Evolutionary conservation across 2,797 vertebrate genomes (phyloP).

Genomic region (Lacerta agilis): DNA sequence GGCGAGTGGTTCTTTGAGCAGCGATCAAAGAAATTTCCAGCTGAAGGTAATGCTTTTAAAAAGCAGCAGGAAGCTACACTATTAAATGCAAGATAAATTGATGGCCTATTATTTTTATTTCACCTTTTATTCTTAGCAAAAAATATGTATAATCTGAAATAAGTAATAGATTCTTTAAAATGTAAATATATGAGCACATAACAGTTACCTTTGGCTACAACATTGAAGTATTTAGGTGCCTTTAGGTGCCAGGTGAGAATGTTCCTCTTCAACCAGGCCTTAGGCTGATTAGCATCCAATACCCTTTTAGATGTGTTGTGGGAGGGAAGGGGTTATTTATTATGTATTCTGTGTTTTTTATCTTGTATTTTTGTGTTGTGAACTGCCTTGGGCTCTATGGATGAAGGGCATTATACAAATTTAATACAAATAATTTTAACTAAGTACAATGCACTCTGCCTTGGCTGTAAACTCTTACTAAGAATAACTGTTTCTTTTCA

Average conservation of each 20-base stretch:
- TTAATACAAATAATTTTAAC: neutral
- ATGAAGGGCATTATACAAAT: too few species aligned
- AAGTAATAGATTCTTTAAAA: neutral
- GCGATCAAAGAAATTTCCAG: slow-evolving; percentile 88
- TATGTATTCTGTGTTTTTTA: too few species aligned
- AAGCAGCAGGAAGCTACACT: neutral
- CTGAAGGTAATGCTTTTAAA: slow-evolving; percentile 79
- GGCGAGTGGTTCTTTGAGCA: slow-evolving; percentile 95
- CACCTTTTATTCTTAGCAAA: neutral
- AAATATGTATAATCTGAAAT: slow-evolving; percentile 8
- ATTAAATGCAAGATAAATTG: neutral
- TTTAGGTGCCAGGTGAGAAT: too few species aligned
- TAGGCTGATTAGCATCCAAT: too few species aligned
- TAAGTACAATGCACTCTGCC: slow-evolving; percentile 7
- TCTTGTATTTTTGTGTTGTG: too few species aligned
- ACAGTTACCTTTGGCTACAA: neutral
- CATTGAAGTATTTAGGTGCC: neutral
- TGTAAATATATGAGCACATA: neutral
- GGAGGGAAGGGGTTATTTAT: too few species aligned
- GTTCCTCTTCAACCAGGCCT: too few species aligned
- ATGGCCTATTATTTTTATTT: neutral
- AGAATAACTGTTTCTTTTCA: neutral
- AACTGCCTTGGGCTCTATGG: too few species aligned
- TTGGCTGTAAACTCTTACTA: neutral
- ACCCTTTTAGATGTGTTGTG: too few species aligned